Evolutionary conservation across 2,888 invertebrate genomes (phyloP).

Genomic region (Stenoptilia bipunctidactyla): DNA sequence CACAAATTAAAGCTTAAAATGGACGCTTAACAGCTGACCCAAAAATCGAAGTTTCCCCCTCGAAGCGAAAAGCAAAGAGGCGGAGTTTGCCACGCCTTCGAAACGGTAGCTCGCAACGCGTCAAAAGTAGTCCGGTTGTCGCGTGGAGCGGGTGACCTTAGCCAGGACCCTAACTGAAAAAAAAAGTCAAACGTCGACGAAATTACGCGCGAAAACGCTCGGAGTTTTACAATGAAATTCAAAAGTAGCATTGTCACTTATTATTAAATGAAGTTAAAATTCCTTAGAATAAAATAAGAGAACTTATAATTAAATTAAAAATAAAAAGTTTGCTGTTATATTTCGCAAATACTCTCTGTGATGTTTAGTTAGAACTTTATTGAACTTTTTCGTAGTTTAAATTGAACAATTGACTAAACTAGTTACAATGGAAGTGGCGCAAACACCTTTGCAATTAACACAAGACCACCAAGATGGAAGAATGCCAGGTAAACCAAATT

Average conservation of each 20-base stretch:
- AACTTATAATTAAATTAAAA: too few species aligned
- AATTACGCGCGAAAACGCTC: too few species aligned
- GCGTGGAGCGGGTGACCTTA: constrained; percentile 42
- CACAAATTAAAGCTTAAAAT: constrained; percentile 72
- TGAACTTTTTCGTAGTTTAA: too few species aligned
- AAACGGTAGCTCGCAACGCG: constrained; percentile 35
- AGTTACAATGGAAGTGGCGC: constrained; percentile 63
- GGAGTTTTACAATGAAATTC: too few species aligned
- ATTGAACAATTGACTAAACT: too few species aligned
- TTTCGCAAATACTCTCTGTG: too few species aligned
- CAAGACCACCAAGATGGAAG: constrained; percentile 57
- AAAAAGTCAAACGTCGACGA: background rate
- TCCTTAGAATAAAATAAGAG: too few species aligned
- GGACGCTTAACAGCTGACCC: constrained; percentile 70
- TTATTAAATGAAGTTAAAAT: too few species aligned
- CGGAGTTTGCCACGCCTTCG: constrained; percentile 59
- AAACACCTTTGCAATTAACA: constrained; percentile 53
- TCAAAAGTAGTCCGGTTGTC: constrained; percentile 59
- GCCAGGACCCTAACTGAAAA: constrained; percentile 3
- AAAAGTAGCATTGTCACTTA: too few species aligned
- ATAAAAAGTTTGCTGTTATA: too few species aligned
- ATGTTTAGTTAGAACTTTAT: too few species aligned
- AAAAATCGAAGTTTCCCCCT: constrained; percentile 58
- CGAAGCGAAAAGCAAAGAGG: constrained; percentile 64
- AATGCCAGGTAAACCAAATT: constrained; percentile 34